Evolutionary conservation across 2,888 invertebrate genomes (phyloP), one percentile per base, ranked within the genome.

Genomic region (Norana najaformis): DNA sequence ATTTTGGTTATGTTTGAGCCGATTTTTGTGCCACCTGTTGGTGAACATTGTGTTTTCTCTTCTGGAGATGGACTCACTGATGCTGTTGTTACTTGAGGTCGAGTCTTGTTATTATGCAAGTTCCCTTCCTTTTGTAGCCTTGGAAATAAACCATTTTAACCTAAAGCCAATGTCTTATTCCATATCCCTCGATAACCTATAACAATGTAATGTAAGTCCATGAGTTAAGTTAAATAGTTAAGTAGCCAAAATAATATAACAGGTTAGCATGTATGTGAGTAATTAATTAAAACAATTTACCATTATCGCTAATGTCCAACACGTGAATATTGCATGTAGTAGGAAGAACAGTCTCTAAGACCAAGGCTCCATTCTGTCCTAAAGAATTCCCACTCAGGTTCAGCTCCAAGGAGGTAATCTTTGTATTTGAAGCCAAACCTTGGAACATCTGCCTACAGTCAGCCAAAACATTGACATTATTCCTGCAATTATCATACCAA

Each of bases 341-440:
- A 20, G 36, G 85, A 30, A 85, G 18, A 37, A 85, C 85, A 8
- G 36, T 85, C 34, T 85, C 85, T 35, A 85, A 37, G 85, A 37
- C 85, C 30, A 23, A 8, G 36, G 85, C 85, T 37, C 85, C 85
- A 16, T 36, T 85, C 85, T 85, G 85, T 14, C 85, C 85, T 6
- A 85, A n/a, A 85, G 20, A 35, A 30, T 85, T 85, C 37, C 85
- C 85, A 85, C 85, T 85, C 85, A 85, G 85, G 37, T 85, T 85
- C 35, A 85, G 36, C 35, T 85, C 85, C 20, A 85, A 35, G 20
- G 85, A 85, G 6, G 85, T 35, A 35, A 85, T 37, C 23, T 85
- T 85, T 85, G 85, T 14, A 85, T 85, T 85, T 85, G 85, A 85
- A 85, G 85, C 37, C 85, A 85, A 85, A 36, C 85, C 85, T 20